Base-by-base conservation (phyloP, 2,797 vertebrate genomes). In the Tarsius wallacei region DNA sequence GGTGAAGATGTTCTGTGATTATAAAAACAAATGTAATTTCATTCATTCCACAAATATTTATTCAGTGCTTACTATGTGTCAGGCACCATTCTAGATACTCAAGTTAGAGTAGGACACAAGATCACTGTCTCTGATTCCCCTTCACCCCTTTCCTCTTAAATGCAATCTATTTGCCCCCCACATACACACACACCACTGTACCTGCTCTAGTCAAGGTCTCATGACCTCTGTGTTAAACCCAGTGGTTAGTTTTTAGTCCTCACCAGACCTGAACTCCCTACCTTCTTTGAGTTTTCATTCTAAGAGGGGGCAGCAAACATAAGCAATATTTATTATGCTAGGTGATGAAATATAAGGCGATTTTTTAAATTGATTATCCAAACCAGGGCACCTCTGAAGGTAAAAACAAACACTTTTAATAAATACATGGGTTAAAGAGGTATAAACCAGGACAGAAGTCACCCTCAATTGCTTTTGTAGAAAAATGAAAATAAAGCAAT, bases 361-460 rank as follows among this genome's bases (percentile, higher is more conserved):
- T 64, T 26, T 26, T 21, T 84, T 93, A 68, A 66, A 80, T 74
- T 91, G 90, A 76, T 73, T 61, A 47, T 64, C 73, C n/a, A 94
- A 94, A 93, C 19, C 16, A 94, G 47, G 26, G 64, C 19, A 85
- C 12, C 13, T 76, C 28, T 80, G 61, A 91, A n/a, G 12, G 10
- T 17, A 0, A 95, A 94, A 78, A 5, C 76, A 93, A 71, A 93
- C 66, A 22, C 49, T 93, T 21, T 42, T 49, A 92, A 87, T 71
- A 53, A 91, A 66, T 80, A 61, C 22, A 64, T 14, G 21, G 36
- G 28, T 4, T 87, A 19, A 91, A 57, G 47, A 59, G 19, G 47
- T 63, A 73, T 31, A 66, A 77, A 73, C 76, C 17, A 91, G 36
- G n/a, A 74, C 36, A 76, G 1, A 11, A n/a, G 42, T 64, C 13